Percentiles rank a stretch among this genome's conserved stretches.
phyloP scores from a whole-genome alignment of 2,888 invertebrate genomes.

The Trypoxylon attenuatum region DNA sequence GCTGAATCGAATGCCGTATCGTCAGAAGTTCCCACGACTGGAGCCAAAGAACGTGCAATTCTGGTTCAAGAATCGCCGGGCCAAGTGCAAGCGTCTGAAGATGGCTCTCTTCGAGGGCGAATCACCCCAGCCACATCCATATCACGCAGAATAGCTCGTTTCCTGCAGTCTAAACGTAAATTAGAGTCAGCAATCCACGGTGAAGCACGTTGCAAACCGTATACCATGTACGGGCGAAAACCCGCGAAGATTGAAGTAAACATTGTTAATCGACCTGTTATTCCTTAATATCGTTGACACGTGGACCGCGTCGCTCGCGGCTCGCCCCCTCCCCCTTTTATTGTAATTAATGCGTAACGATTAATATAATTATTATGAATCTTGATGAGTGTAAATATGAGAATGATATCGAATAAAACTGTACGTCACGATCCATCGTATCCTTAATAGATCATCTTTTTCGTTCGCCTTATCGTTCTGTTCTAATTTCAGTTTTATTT shows the following conservation, averaged over 20 bases:
- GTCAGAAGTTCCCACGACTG: conserved; percentile 98
- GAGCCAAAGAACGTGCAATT: conserved; percentile 99
- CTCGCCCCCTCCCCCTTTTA: conserved; percentile 55
- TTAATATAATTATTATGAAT: conserved; percentile 64
- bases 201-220: conserved; percentile 12
- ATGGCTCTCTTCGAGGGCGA: conserved; percentile 90
- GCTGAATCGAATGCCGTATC: conserved; percentile 96
- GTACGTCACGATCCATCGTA: conserved; percentile 59
- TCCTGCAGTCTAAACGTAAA: conserved; percentile 27
- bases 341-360: conserved; percentile 71
- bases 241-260: conserved; percentile 3
- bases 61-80: conserved; percentile 99
- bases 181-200: conserved; percentile 27
- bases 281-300: conserved; percentile 54
- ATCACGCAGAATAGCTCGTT: conserved; percentile 69
- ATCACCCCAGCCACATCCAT: conserved; percentile 77
- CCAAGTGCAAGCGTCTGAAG: conserved; percentile 97
- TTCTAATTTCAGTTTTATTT: background rate
- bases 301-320: conserved; percentile 27
- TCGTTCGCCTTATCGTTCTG: background rate
- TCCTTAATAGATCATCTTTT: conserved; percentile 2
- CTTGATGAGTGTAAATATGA: conserved; percentile 68
- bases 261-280: conserved; percentile 54
- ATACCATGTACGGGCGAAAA: conserved; percentile 8
- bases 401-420: conserved; percentile 71